Evolutionary conservation across 1,140 invertebrate species (phyloP).

Genomic region (Amphibalanus amphitrite): DNA sequence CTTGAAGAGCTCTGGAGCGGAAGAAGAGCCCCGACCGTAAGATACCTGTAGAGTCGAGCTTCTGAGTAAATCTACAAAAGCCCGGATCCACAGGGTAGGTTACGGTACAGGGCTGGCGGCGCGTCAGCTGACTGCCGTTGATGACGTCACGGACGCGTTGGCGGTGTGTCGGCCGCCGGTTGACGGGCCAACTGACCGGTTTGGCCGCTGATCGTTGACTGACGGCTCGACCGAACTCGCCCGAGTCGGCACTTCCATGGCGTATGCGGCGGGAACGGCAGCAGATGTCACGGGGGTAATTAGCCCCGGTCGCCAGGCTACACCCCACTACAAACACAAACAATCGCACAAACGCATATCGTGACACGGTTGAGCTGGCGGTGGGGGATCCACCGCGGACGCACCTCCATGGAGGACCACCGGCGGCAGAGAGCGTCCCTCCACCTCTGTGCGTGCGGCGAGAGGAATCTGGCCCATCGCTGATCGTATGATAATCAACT

Average conservation of each 20-base stretch:
- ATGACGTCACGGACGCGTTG: neutral
- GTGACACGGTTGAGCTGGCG: neutral
- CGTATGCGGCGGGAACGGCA: neutral
- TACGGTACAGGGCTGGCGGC: neutral
- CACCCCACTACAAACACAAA: neutral
- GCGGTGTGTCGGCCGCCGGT: no score
- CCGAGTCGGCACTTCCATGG: neutral
- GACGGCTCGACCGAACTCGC: neutral
- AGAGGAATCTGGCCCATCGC: neutral
- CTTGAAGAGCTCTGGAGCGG: no score
- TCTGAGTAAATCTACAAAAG: neutral
- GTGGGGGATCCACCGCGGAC: neutral
- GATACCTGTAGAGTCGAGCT: slow-evolving; percentile 1
- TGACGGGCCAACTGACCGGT: neutral
- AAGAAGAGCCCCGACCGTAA: neutral
- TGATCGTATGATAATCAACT: slow-evolving; percentile 1
- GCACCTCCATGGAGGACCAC: neutral
- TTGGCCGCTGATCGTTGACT: neutral
- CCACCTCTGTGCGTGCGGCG: neutral
- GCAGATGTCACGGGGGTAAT: neutral
- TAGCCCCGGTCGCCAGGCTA: neutral
- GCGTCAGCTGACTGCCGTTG: neutral
- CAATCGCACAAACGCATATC: neutral
- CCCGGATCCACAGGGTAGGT: slow-evolving; percentile 1
- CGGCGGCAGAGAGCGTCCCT: neutral